Base-by-base conservation (phyloP, 2,888 invertebrate genomes). In the Crossocerus cetratus region DNA sequence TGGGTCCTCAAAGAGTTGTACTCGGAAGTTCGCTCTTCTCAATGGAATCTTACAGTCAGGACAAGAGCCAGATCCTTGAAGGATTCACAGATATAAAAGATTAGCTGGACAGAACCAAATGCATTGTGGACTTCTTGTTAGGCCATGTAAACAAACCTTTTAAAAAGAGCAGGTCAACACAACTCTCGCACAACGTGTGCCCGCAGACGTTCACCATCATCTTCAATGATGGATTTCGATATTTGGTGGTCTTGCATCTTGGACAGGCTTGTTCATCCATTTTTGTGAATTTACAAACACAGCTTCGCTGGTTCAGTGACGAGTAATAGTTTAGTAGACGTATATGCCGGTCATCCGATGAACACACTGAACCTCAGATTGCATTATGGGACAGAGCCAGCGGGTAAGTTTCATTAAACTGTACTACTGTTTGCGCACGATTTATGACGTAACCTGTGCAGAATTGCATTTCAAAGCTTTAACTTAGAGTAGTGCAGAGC, bases 141-240 rank as follows among this genome's bases (percentile, higher is more conserved):
- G 32, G 32, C 11, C 8, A 32, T 32, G 8, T 32, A 59, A 16
- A 55, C 55, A 60, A 91, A 95, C 96, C 99, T 94, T 99, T 98
- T 18, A 98, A 93, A 91, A 99, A 99, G 42, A 99, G 91, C 74
- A 98, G 92, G 89, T 99, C 98, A 44, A 99, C 98, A 91, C 99
- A 99, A 89, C 96, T 98, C 91, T 99, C 98, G 91, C 99, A 99
- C 84, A 99, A 92, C 49, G 98, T 96, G 92, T 99, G 99, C 42
- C 99, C 99, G 91, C 99, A 99, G 67, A 97, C 95, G 90, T 99
- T 99, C 75, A 99, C 99, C 97, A 99, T 96, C 92, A 99, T 93
- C 90, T 98, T 98, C 66, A 99, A 91, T 0, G 97, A 96, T 44
- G 99, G 99, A 92, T 99, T 99, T 90, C 98, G 94, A 90, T 98